Evolutionary conservation across 2,888 invertebrate genomes (phyloP).

Genomic region (Lampropteryx suffumata): DNA sequence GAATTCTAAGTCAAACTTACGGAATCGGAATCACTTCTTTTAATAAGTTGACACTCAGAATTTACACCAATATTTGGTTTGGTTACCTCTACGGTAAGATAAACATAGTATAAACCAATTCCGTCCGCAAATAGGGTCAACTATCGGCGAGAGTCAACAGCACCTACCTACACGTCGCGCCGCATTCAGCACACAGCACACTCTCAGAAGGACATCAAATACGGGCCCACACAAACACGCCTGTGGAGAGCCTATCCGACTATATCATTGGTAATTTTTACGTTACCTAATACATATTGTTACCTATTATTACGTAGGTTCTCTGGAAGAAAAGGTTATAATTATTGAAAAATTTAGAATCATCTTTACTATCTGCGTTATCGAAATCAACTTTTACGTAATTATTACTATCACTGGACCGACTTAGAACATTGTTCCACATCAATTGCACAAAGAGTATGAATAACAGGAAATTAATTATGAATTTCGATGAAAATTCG

Average conservation of each 20-base stretch:
- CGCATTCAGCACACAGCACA: background rate
- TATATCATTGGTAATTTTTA: too few relatives aligned
- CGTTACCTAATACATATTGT: too few relatives aligned
- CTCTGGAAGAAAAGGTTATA: too few relatives aligned
- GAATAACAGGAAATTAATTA: conserved; percentile 6
- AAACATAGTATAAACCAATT: conserved; percentile 20
- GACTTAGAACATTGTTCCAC: background rate
- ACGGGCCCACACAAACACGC: conserved; percentile 16
- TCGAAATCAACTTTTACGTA: too few relatives aligned
- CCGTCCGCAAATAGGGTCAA: conserved; percentile 14
- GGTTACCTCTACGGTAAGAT: conserved; percentile 13
- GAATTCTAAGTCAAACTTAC: too few relatives aligned
- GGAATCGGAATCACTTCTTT: too few relatives aligned
- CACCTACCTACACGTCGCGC: too few relatives aligned
- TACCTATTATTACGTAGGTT: too few relatives aligned
- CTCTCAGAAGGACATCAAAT: conserved; percentile 18
- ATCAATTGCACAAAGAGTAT: background rate
- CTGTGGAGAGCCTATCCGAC: too few relatives aligned
- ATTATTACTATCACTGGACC: background rate
- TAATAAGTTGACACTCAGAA: background rate
- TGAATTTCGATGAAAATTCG: background rate
- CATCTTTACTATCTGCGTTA: too few relatives aligned
- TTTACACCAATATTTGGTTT: conserved; percentile 11
- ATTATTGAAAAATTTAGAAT: too few relatives aligned
- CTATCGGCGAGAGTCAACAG: conserved; percentile 13